A percentile compares a stretch with the other conserved stretches of the same genome.
Conservation (phyloP, 1,140 invertebrate species). For the Berghia stephanieae region DNA sequence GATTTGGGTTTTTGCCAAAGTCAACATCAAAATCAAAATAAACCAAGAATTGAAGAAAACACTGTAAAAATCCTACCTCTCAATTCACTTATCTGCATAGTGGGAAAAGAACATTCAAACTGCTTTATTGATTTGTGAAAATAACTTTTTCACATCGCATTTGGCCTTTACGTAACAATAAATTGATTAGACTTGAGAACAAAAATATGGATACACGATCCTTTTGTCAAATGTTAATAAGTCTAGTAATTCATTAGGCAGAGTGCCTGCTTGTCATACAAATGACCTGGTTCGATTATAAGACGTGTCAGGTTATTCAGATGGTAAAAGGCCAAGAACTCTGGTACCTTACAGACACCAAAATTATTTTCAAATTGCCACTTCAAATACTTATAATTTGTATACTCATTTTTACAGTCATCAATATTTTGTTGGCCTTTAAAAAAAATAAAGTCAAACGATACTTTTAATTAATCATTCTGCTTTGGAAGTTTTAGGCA, state of each 20-base stretch:
- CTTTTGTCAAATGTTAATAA: background rate
- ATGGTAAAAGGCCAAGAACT: no score
- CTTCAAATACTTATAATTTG: no score
- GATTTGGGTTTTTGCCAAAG: no score
- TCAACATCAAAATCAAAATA: no score
- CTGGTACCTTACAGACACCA: no score
- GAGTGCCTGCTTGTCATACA: background rate
- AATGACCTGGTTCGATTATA: no score
- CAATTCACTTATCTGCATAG: background rate
- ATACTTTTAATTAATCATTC: background rate
- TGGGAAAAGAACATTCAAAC: background rate
- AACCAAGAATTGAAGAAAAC: no score
- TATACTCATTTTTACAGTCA: background rate
- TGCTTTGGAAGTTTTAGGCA: background rate
- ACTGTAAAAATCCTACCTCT: background rate
- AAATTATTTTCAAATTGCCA: no score
- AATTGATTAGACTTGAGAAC: background rate
- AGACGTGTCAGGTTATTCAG: no score
- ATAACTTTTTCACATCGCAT: background rate
- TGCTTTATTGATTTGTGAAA: background rate
- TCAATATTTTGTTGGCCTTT: background rate
- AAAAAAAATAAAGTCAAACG: no score
- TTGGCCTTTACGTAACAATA: conserved; percentile 4
- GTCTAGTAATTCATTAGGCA: background rate
- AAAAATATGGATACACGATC: background rate